phyloP scores from a whole-genome alignment of 1,140 invertebrate species.

The Papilio polytes region DNA sequence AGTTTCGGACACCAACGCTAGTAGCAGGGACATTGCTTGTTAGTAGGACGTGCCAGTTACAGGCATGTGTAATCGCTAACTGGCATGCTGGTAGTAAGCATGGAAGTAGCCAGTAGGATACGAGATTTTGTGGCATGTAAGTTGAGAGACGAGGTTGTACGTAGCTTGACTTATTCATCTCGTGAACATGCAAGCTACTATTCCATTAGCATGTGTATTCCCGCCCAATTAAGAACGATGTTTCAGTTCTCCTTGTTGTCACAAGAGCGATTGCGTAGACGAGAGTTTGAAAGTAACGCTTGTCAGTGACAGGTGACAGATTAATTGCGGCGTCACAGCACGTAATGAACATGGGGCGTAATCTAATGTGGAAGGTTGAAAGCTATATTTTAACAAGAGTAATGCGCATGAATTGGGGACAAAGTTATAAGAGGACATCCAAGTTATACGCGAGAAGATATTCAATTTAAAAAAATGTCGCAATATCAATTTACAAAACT shows the following conservation, averaged over 20 bases:
- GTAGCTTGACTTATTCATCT: no score
- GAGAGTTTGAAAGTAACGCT: slow-evolving; percentile 1
- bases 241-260: neutral
- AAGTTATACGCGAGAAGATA: neutral
- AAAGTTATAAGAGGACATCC: neutral
- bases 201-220: neutral
- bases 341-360: slow-evolving; percentile 11
- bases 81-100: no score
- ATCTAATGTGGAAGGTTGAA: slow-evolving; percentile 19
- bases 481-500: no score
- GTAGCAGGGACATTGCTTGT: no score
- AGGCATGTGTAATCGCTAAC: no score
- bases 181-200: no score
- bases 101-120: no score
- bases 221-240: neutral
- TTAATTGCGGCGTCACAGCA: slow-evolving; percentile 16
- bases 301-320: slow-evolving; percentile 16
- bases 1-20: no score
- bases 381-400: slow-evolving; percentile 18
- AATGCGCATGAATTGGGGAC: neutral
- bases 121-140: no score
- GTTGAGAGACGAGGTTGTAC: no score
- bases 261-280: neutral
- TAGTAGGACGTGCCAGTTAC: no score
- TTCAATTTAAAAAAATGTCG: neutral